Evolutionary conservation across 2,113 vertebrate genomes (phyloP), one percentile per base, ranked within the genome.

Genomic region (Hystrix cristata): DNA sequence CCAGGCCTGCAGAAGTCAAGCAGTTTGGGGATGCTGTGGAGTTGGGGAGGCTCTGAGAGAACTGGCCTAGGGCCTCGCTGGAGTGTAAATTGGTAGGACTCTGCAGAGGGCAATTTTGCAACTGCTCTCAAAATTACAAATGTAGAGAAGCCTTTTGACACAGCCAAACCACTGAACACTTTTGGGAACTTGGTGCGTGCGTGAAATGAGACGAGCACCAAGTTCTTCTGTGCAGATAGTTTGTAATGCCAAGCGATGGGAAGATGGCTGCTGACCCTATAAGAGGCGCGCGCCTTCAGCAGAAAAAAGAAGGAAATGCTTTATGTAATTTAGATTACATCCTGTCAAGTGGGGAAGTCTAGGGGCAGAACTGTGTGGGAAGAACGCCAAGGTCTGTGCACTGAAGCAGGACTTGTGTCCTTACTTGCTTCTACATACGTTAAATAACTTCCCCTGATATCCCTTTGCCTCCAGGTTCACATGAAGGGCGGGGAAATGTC

Each of bases 171-270:
- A 25, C 90, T 95, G 6, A 38, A n/a, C 23, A 0, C 46, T 27
- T 25, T 0, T n/a, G n/a, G 29, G 59, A 90, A 83, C 55, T 31
- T 5, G 9, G 62, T 0, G 1, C 7, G 0, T 5, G 12, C 9
- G 0, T 55, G 65, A 76, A 86, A 76, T 5, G 10, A n/a, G 10
- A 31, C 0, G 0, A 27, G 4, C 3, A 3, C 25, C 5, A 1
- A 23, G 64, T 19, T 53, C 9, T 23, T 14, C 7, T 31, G 19
- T 3, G 27, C 69, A n/a, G 31, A 5, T 3, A 7, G 51, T 59
- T 67, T 27, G 55, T 53, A 69, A 78, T 12, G 43, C 29, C 34
- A 15, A 31, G 23, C 0, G 1, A 13, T 29, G 46, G 89, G n/a
- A 82, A 72, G 67, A 19, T 1, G 51, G 31, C 67, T 8, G 23